Evolutionary conservation across 2,888 invertebrate genomes (phyloP), one percentile per base, ranked within the genome.

Genomic region (Coenonympha arcania): DNA sequence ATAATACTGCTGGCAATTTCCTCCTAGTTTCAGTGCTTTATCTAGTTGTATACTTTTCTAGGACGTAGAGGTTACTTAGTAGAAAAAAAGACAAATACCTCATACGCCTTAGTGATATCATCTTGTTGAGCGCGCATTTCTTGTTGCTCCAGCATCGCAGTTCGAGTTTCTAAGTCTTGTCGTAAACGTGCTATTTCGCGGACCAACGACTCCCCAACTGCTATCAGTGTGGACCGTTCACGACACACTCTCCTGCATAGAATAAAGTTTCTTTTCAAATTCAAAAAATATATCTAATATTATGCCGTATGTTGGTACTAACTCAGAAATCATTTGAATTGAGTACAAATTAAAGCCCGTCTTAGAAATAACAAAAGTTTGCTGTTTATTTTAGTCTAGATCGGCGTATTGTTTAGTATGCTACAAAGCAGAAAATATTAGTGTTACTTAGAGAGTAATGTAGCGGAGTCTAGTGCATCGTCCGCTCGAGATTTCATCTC

Each of bases 141-240:
- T 19, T 62, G 66, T 52, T 71, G 62, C 59, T 74, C 72, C 36
- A 63, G 62, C 19, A 71, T 59, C 31, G 63, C 55, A 4, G 65
- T 45, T 19, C 69, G 72, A 9, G 68, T 51, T 48, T 79, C 77
- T 3, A 79, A 56, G 15, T 84, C 80, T 55, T 75, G 71, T 41
- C 76, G 71, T 15, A 85, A 73, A 9, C 63, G 63, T 13, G 78
- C 80, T 51, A 79, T 63, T 62, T 85, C 83, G 15, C 82, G 72
- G 16, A 86, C 73, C 50, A 85, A 65, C 6, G 79, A 68, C 64
- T 85, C 79, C 2, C 81, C 84, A 11, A 84, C 78, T 22, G 69
- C 55, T 20, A 79, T 53, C 41, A 86, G 62, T 1, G 77, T 65
- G 46, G 68, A 66, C 44, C 81, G 68, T 54, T 85, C 86, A 39